phyloP scores from a whole-genome alignment of 1,140 invertebrate genomes.

The Ruditapes philippinarum region DNA sequence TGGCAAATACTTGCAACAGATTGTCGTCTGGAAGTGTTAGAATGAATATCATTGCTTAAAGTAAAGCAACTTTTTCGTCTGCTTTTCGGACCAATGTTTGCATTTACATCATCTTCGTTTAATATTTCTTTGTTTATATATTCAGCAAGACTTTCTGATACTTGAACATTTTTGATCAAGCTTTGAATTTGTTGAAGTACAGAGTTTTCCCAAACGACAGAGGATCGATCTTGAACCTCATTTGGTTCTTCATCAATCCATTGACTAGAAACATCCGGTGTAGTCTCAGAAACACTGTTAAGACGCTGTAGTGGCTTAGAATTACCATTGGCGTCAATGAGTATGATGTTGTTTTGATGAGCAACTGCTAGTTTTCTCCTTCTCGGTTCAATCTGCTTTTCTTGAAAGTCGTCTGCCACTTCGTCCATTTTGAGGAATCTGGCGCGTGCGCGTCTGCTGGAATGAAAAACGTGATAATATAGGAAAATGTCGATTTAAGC shows the following conservation, averaged over 20 bases:
- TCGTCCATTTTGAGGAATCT: background rate
- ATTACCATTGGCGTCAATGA: constrained; percentile 29
- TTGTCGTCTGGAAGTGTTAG: background rate
- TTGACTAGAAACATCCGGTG: background rate
- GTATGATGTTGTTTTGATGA: background rate
- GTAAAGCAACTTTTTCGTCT: constrained; percentile 45
- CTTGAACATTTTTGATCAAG: constrained; percentile 43
- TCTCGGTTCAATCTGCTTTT: background rate
- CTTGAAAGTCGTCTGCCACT: background rate
- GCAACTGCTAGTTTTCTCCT: constrained; percentile 3
- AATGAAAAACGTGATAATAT: background rate
- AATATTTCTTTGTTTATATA: constrained; percentile 27
- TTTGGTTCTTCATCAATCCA: background rate
- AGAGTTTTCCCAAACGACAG: background rate
- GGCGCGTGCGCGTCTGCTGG: background rate
- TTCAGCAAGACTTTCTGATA: constrained; percentile 36
- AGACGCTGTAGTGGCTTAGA: background rate
- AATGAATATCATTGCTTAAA: background rate
- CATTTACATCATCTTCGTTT: background rate
- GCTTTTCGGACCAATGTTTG: background rate
- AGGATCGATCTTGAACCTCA: background rate
- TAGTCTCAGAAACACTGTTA: background rate
- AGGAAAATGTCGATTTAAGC: too few species aligned
- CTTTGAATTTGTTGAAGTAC: constrained; percentile 45
- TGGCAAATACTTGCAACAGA: background rate